A percentile compares a stretch with the other conserved stretches of the same genome.
Evolutionary conservation across 2,888 invertebrate species (phyloP).

Genomic region (Prosopocoilus inquinatus): DNA sequence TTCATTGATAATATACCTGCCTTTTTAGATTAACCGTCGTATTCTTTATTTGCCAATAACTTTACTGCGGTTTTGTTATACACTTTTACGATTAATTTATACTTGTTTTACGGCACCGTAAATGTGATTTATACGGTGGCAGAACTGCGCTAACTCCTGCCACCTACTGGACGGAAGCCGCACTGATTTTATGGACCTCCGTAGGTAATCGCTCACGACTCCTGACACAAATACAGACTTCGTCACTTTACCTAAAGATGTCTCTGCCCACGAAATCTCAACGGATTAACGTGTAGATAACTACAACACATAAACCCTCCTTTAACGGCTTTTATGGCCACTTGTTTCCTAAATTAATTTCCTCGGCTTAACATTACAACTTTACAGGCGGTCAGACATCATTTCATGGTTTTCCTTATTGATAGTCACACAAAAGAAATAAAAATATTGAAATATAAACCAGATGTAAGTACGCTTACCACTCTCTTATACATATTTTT

Average conservation of each 20-base stretch:
- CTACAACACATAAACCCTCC: too few species aligned
- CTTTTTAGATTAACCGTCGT: constrained; percentile 5
- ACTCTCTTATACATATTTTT: too few species aligned
- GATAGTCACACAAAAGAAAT: too few species aligned
- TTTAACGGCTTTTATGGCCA: too few species aligned
- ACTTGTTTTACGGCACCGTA: constrained; percentile 15
- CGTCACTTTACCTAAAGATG: constrained; percentile 10
- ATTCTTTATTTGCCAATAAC: constrained; percentile 7
- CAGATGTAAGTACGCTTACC: too few species aligned
- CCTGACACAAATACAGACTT: not conserved
- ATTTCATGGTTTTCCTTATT: too few species aligned
- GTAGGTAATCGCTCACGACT: constrained; percentile 24
- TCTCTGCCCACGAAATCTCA: not conserved
- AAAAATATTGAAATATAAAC: too few species aligned
- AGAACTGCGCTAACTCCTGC: constrained; percentile 24
- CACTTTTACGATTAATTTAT: constrained; percentile 14
- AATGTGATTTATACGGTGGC: constrained; percentile 6
- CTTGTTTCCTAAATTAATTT: too few species aligned
- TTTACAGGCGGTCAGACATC: too few species aligned
- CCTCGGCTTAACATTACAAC: too few species aligned
- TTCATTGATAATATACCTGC: constrained; percentile 44
- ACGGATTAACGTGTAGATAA: too few species aligned
- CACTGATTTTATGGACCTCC: constrained; percentile 33
- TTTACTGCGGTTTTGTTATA: constrained; percentile 12
- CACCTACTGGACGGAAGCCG: constrained; percentile 41